These are phyloP conservation scores for Ptychoptera albimana DNA, from an alignment of 2,888 invertebrate genomes.

Conservation along the genomic window DNA sequence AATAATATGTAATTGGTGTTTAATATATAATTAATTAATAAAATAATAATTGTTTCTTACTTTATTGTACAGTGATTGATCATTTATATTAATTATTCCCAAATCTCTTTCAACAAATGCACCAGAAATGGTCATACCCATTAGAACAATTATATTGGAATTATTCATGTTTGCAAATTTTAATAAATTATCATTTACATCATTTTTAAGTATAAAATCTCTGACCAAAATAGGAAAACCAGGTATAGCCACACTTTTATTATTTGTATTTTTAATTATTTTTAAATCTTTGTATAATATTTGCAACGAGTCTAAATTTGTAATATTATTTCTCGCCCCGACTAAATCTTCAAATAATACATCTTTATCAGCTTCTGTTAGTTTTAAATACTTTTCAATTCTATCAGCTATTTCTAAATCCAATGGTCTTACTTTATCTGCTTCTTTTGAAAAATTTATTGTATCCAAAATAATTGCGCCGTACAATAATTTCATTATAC, in stretches of 20 bases:
- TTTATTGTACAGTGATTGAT: conserved; percentile 16
- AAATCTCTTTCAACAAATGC: conserved; percentile 40
- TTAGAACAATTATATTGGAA: conserved; percentile 35
- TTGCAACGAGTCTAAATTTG: conserved; percentile 43
- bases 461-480: conserved; percentile 65
- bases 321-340: conserved; percentile 49
- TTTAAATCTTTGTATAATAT: conserved; percentile 65
- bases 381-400: conserved; percentile 38
- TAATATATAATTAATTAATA: neutral
- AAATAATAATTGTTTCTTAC: neutral
- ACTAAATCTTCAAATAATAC: conserved; percentile 40
- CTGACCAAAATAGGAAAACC: conserved; percentile 26
- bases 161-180: conserved; percentile 32
- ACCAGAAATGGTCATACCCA: conserved; percentile 42
- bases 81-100: conserved; percentile 32
- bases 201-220: conserved; percentile 9
- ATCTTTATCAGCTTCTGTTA: conserved; percentile 20
- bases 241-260: conserved; percentile 36
- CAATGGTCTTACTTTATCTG: conserved; percentile 47
- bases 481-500: conserved; percentile 16
- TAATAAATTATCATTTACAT: conserved; percentile 33
- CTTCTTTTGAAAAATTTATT: conserved; percentile 50
- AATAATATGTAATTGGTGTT: neutral
- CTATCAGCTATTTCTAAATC: conserved; percentile 42
- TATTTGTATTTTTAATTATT: conserved; percentile 36